Percentiles rank a stretch among this genome's conserved stretches.
These are phyloP conservation scores for Thinocorus orbignyianus DNA, from an alignment of 2,113 vertebrate species.

Conservation along the genomic window DNA sequence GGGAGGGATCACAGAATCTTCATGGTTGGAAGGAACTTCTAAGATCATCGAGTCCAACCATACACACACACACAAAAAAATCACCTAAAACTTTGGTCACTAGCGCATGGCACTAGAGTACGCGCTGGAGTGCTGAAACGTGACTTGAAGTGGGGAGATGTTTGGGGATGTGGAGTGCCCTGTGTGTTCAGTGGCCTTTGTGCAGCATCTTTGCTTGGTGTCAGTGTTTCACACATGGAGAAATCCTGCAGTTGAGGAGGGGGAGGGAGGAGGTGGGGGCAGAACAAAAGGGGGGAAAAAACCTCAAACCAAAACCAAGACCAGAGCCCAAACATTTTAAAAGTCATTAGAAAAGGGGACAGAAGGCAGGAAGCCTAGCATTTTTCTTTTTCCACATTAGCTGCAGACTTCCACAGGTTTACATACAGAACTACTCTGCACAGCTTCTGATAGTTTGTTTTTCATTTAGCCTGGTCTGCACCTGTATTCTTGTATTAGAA, in stretches of 20 bases:
- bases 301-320: neutral
- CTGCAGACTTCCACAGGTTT: neutral
- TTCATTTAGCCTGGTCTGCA: neutral
- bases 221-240: no score
- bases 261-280: no score
- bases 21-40: no score
- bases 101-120: no score
- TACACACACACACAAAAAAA: no score
- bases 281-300: no score
- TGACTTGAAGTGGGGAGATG: no score
- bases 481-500: neutral
- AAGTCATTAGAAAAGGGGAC: accelerated
- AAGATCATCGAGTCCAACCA: no score
- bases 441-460: neutral
- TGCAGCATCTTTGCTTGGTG: accelerated
- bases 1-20: no score
- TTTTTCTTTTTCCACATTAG: neutral
- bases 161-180: no score
- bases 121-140: neutral
- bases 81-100: no score
- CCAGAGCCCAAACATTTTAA: neutral
- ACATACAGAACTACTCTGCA: neutral
- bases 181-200: accelerated
- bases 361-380: neutral
- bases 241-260: neutral